A percentile compares a stretch with the other conserved stretches of the same genome.
Conservation (phyloP, 2,113 vertebrate species). For the Sylvietta virens region DNA sequence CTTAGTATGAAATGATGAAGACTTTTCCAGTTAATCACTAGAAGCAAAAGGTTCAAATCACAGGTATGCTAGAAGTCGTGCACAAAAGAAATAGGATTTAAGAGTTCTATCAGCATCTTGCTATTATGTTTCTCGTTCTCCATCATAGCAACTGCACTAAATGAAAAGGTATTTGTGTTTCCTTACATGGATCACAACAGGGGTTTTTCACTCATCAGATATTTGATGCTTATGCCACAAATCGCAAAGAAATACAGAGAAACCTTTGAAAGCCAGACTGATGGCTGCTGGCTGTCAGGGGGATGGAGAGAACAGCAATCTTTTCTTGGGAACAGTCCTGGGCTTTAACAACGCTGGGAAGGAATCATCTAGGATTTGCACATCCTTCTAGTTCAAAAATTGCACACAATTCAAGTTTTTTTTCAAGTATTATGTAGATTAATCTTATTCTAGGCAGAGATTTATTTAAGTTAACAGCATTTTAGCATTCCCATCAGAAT, state of each 20-base stretch:
- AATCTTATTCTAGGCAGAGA: neutral
- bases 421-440: neutral
- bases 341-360: neutral
- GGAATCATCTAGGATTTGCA: neutral
- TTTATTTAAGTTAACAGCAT: neutral
- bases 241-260: neutral
- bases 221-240: neutral
- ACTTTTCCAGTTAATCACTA: neutral
- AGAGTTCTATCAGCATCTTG: neutral
- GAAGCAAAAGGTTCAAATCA: neutral
- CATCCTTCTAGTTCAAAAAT: neutral
- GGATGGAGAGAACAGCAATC: neutral
- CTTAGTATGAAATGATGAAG: neutral
- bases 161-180: neutral
- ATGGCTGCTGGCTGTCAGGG: neutral
- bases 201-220: neutral
- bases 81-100: neutral
- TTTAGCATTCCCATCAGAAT: neutral
- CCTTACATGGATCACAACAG: neutral
- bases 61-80: neutral
- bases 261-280: neutral
- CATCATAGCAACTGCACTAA: neutral
- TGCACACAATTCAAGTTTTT: rapidly evolving
- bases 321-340: neutral
- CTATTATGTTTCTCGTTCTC: neutral